These are phyloP conservation scores for Steromphala cineraria DNA, from an alignment of 2,888 invertebrate genomes.

Conservation along the genomic window DNA sequence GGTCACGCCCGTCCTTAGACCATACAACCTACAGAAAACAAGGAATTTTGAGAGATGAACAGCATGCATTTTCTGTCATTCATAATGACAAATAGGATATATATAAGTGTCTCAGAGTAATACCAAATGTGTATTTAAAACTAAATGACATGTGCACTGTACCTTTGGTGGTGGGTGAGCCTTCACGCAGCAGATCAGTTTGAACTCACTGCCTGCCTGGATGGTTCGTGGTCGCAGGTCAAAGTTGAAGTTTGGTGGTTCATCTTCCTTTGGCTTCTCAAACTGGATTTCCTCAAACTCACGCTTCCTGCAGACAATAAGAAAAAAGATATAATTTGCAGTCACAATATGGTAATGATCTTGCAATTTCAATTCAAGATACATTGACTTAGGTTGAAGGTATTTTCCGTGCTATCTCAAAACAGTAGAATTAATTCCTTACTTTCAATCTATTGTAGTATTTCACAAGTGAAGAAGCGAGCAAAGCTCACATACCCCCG, in stretches of 20 bases:
- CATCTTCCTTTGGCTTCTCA: slow-evolving; percentile 67
- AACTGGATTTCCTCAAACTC: slow-evolving; percentile 60
- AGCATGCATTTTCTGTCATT: background rate
- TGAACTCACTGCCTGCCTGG: slow-evolving; percentile 94
- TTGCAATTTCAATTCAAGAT: too few species aligned
- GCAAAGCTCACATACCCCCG: too few species aligned
- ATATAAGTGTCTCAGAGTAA: too few species aligned
- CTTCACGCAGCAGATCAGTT: slow-evolving; percentile 95
- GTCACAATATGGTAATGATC: too few species aligned
- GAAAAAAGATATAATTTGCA: too few species aligned
- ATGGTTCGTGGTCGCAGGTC: slow-evolving; percentile 98
- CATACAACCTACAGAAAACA: slow-evolving; percentile 77
- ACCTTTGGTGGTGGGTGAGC: slow-evolving; percentile 96
- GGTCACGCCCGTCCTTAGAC: slow-evolving; percentile 92
- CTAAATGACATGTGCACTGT: slow-evolving; percentile 31
- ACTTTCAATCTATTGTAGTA: too few species aligned
- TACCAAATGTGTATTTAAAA: too few species aligned
- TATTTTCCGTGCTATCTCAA: too few species aligned
- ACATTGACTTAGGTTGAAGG: too few species aligned
- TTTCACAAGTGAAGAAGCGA: too few species aligned
- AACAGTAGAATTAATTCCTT: too few species aligned
- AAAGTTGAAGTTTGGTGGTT: slow-evolving; percentile 96
- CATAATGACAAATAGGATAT: too few species aligned
- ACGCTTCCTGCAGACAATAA: slow-evolving; percentile 41
- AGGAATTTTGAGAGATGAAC: background rate